Conservation (phyloP, 37 sponge, comb jelly and placozoan species). For the Beroe ovata region DNA sequence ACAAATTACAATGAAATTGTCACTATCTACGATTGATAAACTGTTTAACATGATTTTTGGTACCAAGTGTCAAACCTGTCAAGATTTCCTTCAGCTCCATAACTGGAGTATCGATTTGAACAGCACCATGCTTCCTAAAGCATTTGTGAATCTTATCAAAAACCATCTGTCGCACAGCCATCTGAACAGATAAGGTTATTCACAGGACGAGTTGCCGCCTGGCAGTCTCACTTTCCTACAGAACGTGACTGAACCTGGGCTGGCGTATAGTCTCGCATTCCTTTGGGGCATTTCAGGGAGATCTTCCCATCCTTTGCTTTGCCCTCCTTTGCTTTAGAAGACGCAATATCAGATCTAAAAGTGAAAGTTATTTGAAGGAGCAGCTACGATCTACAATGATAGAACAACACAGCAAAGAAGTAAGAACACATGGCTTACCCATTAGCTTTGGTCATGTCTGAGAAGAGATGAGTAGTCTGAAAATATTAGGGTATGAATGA, state of each 20-base stretch:
- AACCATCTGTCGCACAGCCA: slow-evolving; percentile 89
- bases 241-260: neutral
- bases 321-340: neutral
- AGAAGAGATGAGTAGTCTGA: too few species aligned
- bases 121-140: slow-evolving; percentile 97
- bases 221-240: neutral
- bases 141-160: slow-evolving; percentile 78
- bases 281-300: slow-evolving; percentile 46
- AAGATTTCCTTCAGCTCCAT: slow-evolving; percentile 86
- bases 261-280: slow-evolving; percentile 33
- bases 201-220: neutral
- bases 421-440: too few species aligned
- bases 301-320: slow-evolving; percentile 17
- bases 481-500: too few species aligned
- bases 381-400: too few species aligned
- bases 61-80: too few species aligned
- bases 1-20: too few species aligned
- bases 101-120: slow-evolving; percentile 95
- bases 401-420: too few species aligned
- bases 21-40: too few species aligned
- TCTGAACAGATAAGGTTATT: slow-evolving; percentile 75
- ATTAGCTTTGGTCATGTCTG: too few species aligned
- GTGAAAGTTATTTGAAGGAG: too few species aligned
- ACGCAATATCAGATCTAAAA: too few species aligned
- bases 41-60: too few species aligned